phyloP scores from a whole-genome alignment of 2,888 invertebrate genomes.

The Aporophyla nigra region DNA sequence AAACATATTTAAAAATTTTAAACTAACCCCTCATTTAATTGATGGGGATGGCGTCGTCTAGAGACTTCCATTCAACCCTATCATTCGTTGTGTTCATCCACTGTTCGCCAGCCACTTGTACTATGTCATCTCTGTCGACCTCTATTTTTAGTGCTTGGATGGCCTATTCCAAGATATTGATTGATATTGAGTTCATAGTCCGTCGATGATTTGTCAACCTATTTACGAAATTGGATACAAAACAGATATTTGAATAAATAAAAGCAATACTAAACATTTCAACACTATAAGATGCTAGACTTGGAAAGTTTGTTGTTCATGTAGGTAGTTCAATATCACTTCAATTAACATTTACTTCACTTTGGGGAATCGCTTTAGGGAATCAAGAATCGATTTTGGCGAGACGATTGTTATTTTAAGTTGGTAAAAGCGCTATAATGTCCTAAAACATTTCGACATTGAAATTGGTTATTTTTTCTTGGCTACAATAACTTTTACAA shows the following conservation, averaged over 20 bases:
- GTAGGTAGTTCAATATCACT: constrained; percentile 9
- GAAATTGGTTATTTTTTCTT: constrained; percentile 9
- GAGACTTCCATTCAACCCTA: too few species aligned
- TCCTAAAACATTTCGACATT: constrained; percentile 5
- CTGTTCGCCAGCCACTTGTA: too few species aligned
- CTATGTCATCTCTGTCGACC: too few species aligned
- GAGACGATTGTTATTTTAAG: constrained; percentile 34
- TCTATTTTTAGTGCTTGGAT: too few species aligned
- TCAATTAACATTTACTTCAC: constrained; percentile 42
- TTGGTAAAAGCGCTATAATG: constrained; percentile 2
- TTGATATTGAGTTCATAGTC: too few species aligned
- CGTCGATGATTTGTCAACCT: too few species aligned
- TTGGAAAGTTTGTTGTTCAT: neutral
- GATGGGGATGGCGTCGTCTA: too few species aligned
- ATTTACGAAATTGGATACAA: neutral
- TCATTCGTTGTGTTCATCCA: too few species aligned
- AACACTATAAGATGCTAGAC: neutral
- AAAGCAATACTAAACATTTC: neutral
- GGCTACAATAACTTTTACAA: constrained; percentile 12
- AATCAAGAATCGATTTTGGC: constrained; percentile 45
- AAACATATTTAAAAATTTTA: too few species aligned
- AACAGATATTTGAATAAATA: neutral
- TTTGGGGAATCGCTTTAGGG: constrained; percentile 39
- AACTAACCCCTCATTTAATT: too few species aligned
- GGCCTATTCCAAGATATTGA: too few species aligned